Evolutionary conservation across 2,113 vertebrate species (phyloP), one percentile per base, ranked within the genome.

Genomic region (Forbesichthys agassizii): DNA sequence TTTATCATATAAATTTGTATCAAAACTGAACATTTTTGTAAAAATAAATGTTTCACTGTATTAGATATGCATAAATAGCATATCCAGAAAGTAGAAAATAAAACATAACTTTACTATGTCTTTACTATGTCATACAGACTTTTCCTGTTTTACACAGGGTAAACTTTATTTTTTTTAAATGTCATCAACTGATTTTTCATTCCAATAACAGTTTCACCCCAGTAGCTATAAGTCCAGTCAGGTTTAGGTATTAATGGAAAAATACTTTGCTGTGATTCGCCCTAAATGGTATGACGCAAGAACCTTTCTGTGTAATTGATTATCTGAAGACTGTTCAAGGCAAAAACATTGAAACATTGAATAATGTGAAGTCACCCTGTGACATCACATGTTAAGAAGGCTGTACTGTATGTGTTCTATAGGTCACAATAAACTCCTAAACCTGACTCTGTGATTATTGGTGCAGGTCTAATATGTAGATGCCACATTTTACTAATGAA

Each of bases 371-470:
- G 11, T 52, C 13, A 14, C 5, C 49, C 49, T 14, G 13, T 14
- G 49, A 52, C 13, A 12, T 52, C 11, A 14, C 49, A 52, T 71
- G 63, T 72, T 63, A 65, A 54, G 57, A 80, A 67, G 59, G 63
- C 60, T 84, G 61, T 79, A 73, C 73, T 78, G 52, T 77, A 33
- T 20, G 33, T 77, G 61, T 69, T 74, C 52, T 61, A 54, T 36
- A 33, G 61, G 67, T 80, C 57, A 56, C 65, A 89, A 87, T 88
- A 91, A 91, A 88, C 11, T 62, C 63, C 27, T 77, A 36, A 79
- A 81, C 69, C 54, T 68, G 36, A 36, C 33, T 59, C 20, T 55
- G 5, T 53, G 20, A 6, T 71, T 47, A 18, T 64, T 57, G 14
- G n/a, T 12, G 46, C n/a, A 16, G n/a, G 33, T 56, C 47, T 55